Evolutionary conservation across 92 coral and sea anemone species (phyloP).

Genomic region (Plumapathes pennacea): DNA sequence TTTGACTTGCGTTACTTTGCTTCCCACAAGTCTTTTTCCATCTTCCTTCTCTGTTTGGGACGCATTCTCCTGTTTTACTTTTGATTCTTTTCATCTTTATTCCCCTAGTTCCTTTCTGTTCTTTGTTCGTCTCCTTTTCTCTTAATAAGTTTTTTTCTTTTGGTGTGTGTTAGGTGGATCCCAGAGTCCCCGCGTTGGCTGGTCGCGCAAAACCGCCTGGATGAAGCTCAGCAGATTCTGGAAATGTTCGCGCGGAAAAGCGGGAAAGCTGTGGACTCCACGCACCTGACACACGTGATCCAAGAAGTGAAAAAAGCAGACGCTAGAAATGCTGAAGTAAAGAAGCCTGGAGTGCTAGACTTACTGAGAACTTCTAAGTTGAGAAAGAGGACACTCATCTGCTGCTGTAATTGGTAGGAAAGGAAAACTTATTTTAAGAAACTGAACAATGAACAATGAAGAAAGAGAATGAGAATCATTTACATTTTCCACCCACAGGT

Average conservation of each 20-base stretch:
- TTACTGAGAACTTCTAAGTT: conserved; percentile 59
- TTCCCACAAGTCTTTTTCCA: background rate
- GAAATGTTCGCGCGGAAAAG: conserved; percentile 47
- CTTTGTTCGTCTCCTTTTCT: background rate
- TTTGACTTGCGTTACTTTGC: background rate
- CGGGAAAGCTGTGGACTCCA: conserved; percentile 28
- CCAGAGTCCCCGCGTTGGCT: conserved; percentile 78
- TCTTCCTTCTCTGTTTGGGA: background rate
- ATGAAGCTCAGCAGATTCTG: conserved; percentile 40
- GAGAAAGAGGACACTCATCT: conserved; percentile 63
- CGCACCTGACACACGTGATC: conserved; percentile 32
- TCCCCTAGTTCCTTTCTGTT: background rate
- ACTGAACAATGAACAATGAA: no score
- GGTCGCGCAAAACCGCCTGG: conserved; percentile 31
- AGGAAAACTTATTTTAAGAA: background rate
- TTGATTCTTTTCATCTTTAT: background rate
- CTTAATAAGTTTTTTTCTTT: background rate
- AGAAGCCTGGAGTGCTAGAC: conserved; percentile 34
- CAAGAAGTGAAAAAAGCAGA: conserved; percentile 52
- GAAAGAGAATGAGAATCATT: background rate
- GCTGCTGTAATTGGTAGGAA: conserved; percentile 66
- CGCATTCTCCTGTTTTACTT: background rate
- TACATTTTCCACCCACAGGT: conserved; percentile 17
- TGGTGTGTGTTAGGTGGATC: conserved; percentile 18
- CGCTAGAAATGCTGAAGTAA: conserved; percentile 7